Conservation (phyloP, 2,888 invertebrate genomes). For the Pristionchus mayeri region DNA sequence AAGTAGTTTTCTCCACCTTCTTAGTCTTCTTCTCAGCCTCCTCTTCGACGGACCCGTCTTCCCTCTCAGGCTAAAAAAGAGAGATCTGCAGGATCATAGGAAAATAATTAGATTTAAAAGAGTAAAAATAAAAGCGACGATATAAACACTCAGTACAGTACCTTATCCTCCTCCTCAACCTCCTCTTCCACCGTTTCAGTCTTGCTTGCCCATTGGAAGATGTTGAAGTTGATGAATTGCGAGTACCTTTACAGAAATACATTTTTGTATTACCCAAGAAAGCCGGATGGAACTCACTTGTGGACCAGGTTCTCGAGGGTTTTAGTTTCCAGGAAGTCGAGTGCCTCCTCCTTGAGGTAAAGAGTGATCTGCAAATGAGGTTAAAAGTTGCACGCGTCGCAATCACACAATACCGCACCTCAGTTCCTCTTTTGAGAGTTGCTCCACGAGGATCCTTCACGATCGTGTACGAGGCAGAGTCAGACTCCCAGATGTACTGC, state of each 20-base stretch:
- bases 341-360: slow-evolving; percentile 95
- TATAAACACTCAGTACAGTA: slow-evolving; percentile 59
- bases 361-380: slow-evolving; percentile 81
- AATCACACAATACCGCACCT: slow-evolving; percentile 80
- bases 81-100: too few species aligned
- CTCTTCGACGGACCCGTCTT: slow-evolving; percentile 73
- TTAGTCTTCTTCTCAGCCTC: slow-evolving; percentile 72
- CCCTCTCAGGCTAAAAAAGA: slow-evolving; percentile 72
- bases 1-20: slow-evolving; percentile 90
- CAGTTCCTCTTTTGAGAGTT: slow-evolving; percentile 90
- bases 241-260: slow-evolving; percentile 82
- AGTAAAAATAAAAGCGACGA: not conserved
- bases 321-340: slow-evolving; percentile 93
- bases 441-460: slow-evolving; percentile 92
- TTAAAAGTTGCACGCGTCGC: not conserved
- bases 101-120: not conserved
- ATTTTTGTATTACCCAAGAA: too few species aligned
- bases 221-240: slow-evolving; percentile 98
- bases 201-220: slow-evolving; percentile 84
- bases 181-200: slow-evolving; percentile 79
- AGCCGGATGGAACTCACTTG: slow-evolving; percentile 80
- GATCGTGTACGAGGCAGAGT: slow-evolving; percentile 90
- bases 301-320: slow-evolving; percentile 91
- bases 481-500: slow-evolving; percentile 96
- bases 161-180: slow-evolving; percentile 81